A percentile compares a stretch with the other conserved stretches of the same genome.
phyloP scores from a whole-genome alignment of 2,113 vertebrate species.

The Oryzias celebensis region DNA sequence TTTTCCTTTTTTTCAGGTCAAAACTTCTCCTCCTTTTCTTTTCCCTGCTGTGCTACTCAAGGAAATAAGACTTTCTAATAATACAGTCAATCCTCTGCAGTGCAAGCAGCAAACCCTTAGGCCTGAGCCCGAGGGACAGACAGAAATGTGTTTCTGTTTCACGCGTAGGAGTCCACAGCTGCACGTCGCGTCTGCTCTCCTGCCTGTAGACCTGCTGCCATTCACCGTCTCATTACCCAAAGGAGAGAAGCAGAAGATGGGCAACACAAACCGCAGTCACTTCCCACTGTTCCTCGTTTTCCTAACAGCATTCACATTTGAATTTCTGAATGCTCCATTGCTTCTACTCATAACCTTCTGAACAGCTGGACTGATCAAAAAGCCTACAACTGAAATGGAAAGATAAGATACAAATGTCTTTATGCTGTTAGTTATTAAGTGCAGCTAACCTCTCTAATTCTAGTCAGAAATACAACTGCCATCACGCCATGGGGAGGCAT shows the following conservation, averaged over 20 bases:
- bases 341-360: slow-evolving; percentile 25
- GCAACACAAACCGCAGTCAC: slow-evolving; percentile 59
- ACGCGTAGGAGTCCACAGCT: slow-evolving; percentile 65
- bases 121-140: slow-evolving; percentile 48
- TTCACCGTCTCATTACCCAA: slow-evolving; percentile 70
- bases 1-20: slow-evolving; percentile 2
- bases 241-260: slow-evolving; percentile 56
- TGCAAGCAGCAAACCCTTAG: slow-evolving; percentile 44
- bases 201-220: slow-evolving; percentile 69
- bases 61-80: slow-evolving; percentile 18
- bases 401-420: slow-evolving; percentile 6
- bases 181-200: slow-evolving; percentile 59
- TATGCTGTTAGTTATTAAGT: background rate
- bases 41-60: slow-evolving; percentile 18
- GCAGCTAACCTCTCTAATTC: background rate
- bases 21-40: slow-evolving; percentile 12
- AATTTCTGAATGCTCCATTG: slow-evolving; percentile 27
- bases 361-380: slow-evolving; percentile 13
- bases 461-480: too few species aligned
- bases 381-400: slow-evolving; percentile 5
- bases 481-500: too few species aligned
- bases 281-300: slow-evolving; percentile 53
- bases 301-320: slow-evolving; percentile 32
- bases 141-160: slow-evolving; percentile 32
- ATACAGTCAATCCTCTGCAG: slow-evolving; percentile 30